Evolutionary conservation across 2,797 vertebrate genomes (phyloP).

Genomic region (Chelon auratus): DNA sequence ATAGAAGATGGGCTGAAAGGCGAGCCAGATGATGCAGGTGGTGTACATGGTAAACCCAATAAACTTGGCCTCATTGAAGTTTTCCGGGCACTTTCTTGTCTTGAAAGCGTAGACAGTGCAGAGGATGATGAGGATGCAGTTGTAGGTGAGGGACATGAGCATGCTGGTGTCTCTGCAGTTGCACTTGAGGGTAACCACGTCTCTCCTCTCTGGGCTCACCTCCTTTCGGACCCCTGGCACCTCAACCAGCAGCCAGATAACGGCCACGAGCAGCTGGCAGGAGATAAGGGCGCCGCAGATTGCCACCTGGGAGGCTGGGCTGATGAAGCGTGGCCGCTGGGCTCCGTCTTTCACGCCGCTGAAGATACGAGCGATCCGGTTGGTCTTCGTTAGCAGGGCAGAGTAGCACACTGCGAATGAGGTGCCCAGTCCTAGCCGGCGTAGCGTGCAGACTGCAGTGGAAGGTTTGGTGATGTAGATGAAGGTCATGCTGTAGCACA

Average conservation of each 20-base stretch:
- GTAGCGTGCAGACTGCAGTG: constrained; percentile 90
- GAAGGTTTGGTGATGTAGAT: constrained; percentile 97
- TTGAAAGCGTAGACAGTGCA: constrained; percentile 99
- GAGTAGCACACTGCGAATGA: constrained; percentile 98
- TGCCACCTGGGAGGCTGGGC: constrained; percentile 94
- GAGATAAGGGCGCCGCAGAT: constrained; percentile 96
- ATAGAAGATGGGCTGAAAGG: constrained; percentile 99
- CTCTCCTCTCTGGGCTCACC: constrained; percentile 90
- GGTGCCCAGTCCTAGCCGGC: constrained; percentile 93
- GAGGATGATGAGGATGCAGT: constrained; percentile 95
- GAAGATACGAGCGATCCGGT: constrained; percentile 97
- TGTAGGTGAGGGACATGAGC: constrained; percentile 96
- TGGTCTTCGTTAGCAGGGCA: constrained; percentile 97
- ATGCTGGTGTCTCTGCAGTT: constrained; percentile 96
- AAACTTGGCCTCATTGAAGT: constrained; percentile 99
- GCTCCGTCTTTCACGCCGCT: constrained; percentile 94
- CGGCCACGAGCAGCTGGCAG: constrained; percentile 93
- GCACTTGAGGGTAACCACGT: constrained; percentile 96
- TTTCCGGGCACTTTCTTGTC: constrained; percentile 98
- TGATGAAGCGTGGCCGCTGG: constrained; percentile 95
- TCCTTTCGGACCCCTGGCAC: constrained; percentile 95
- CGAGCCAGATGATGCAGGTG: constrained; percentile 99
- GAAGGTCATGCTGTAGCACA: constrained; percentile 99
- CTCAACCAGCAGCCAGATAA: constrained; percentile 95
- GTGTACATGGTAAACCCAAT: constrained; percentile 99